Conservation (phyloP, 2,888 invertebrate genomes). For the Leucophenga montana region DNA sequence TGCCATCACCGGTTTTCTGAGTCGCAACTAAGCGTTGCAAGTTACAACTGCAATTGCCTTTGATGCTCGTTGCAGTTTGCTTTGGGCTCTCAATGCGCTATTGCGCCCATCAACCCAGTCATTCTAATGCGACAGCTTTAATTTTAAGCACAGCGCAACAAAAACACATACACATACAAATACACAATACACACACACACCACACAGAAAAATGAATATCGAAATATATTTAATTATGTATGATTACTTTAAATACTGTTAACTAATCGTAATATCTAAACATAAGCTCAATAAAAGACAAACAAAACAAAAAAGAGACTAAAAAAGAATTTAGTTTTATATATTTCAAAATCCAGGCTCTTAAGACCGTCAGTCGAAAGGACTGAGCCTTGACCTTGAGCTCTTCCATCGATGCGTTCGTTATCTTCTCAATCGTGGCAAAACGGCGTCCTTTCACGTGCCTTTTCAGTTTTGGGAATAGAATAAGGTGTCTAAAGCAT, state of each 20-base stretch:
- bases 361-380: too few species aligned
- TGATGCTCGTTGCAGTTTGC: background rate
- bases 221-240: slow-evolving; percentile 49
- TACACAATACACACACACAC: slow-evolving; percentile 28
- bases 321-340: background rate
- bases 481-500: too few species aligned
- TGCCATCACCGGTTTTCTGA: slow-evolving; percentile 55
- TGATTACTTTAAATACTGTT: background rate
- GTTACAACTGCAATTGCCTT: background rate
- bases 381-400: too few species aligned
- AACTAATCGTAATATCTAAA: slow-evolving; percentile 1
- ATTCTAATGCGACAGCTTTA: too few species aligned
- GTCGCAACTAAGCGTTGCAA: slow-evolving; percentile 42
- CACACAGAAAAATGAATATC: slow-evolving; percentile 47
- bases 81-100: background rate
- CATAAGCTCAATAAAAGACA: background rate
- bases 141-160: slow-evolving; percentile 36
- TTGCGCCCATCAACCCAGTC: background rate
- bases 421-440: too few species aligned
- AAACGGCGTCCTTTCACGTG: too few species aligned
- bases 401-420: too few species aligned
- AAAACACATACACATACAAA: slow-evolving; percentile 28
- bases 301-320: background rate
- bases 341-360: too few species aligned
- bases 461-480: too few species aligned